A percentile compares a stretch with the other conserved stretches of the same genome.
phyloP scores from a whole-genome alignment of 2,113 vertebrate genomes.

The Epinephelus lanceolatus region DNA sequence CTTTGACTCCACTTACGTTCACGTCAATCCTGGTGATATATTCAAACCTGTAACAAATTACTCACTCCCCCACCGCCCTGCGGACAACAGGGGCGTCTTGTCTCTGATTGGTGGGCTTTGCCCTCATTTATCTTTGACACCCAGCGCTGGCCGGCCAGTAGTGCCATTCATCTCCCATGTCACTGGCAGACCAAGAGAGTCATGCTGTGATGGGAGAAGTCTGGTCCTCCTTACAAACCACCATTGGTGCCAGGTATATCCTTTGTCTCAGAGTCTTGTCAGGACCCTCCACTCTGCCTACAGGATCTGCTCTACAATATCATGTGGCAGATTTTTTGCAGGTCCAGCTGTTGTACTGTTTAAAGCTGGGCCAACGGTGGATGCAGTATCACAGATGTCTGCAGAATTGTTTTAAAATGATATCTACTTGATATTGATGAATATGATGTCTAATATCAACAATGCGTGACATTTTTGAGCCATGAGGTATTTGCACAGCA shows the following conservation, averaged over 20 bases:
- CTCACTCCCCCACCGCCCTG: slow-evolving; percentile 50
- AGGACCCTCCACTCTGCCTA: not conserved
- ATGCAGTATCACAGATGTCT: not conserved
- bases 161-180: slow-evolving; percentile 80
- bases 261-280: slow-evolving; percentile 39
- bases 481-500: not conserved
- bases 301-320: not conserved
- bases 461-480: slow-evolving; percentile 4
- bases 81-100: slow-evolving; percentile 54
- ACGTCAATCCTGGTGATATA: slow-evolving; percentile 72
- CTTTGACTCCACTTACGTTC: slow-evolving; percentile 67
- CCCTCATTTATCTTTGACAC: slow-evolving; percentile 83
- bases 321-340: not conserved
- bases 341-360: not conserved
- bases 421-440: slow-evolving; percentile 4
- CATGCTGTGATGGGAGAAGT: slow-evolving; percentile 54
- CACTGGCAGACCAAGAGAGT: slow-evolving; percentile 65
- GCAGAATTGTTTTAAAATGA: not conserved
- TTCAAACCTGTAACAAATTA: slow-evolving; percentile 77
- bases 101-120: slow-evolving; percentile 71
- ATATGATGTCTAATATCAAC: slow-evolving; percentile 1
- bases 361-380: not conserved
- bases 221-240: slow-evolving; percentile 55
- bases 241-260: slow-evolving; percentile 7
- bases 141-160: slow-evolving; percentile 52